Evolutionary conservation across 2,888 invertebrate species (phyloP), one percentile per base, ranked within the genome.

Genomic region (Diploptera punctata): DNA sequence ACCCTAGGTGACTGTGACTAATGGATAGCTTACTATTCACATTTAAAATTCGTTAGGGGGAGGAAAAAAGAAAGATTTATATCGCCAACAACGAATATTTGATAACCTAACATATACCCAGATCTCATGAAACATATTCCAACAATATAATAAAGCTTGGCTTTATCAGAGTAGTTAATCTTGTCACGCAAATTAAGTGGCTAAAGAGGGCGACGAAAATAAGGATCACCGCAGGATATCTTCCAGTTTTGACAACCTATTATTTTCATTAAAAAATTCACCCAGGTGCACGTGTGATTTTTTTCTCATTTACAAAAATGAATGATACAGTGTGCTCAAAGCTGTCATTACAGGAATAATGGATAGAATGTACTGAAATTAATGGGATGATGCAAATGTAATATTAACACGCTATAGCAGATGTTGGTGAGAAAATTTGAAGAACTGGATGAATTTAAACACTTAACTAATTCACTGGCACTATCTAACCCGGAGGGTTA

Each of bases 21-120:
- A 54, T 24, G 54, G 54, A 19, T 24, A 47, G 47, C 47, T 47
- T 47, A 47, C 47, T 24, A 54, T 13, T 54, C 54, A 54, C 54
- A 54, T 54, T 54, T 24, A 24, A 54, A 54, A 54, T 54, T 24
- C 24, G 47, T 47, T 3, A n/a, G 47, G 47, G 3, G 24, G 24
- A 24, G 26, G 54, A 24, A 21, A 13, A 21, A 24, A 54, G 54
- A 13, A 54, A 54, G 54, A 54, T 52, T 52, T 52, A 52, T 52
- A 52, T 52, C 52, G 18, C 5, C 19, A 52, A 5, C 18, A 3
- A 2, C 24, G 54, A 54, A 54, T 54, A 54, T 21, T 24, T 54
- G 54, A 54, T 24, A 24, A 2, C 1, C 24, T 24, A 33, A 13
- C 49, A 9, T 49, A 49, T 3, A 49, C 2, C 9, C 19, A 19